Evolutionary conservation across 2,797 vertebrate genomes (phyloP), one percentile per base, ranked within the genome.

Genomic region (Sebastiscus tertius): DNA sequence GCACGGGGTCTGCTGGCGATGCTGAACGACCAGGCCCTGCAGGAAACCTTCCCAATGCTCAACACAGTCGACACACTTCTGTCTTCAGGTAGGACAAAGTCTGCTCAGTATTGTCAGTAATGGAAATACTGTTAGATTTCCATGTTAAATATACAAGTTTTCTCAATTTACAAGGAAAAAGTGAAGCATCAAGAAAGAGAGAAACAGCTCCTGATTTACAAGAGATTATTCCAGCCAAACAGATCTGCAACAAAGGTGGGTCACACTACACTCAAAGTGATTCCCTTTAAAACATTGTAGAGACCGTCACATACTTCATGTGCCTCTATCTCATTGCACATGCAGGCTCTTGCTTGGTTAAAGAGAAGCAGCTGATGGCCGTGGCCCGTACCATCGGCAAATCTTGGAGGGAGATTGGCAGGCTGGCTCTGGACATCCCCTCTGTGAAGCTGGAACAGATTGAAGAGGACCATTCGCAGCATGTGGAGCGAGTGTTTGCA

Each of bases 351-450:
- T 0, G 6, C 22, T 54, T 89, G 16, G 90, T 96, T 66, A 94
- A 70, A 1, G 95, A 96, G 88, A 95, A 83, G 80, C 93, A 96
- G 93, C 89, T 96, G 87, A 96, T 96, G 95, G 54, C 1, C 0
- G 90, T 95, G 72, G 94, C 96, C 11, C 65, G 84, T 18, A n/a
- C 4, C 2, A 76, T 96, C 2, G 94, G 95, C 4, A 83, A 0
- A 42, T 81, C 83, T 20, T 96, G 96, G 96, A 94, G 36, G 84
- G 87, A 94, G 78, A 92, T 96, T 2, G 95, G 94, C 69, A 88
- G 87, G 59, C 18, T 85, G 82, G 93, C 88, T 29, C 89, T 96
- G 65, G 85, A 79, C 5, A 75, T 96, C 79, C 5, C 79, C 8
- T 82, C 77, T 27, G 86, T 92, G 6, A 92, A 68, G 36, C 88